Evolutionary conservation across 2,888 invertebrate species (phyloP), one percentile per base, ranked within the genome.

Genomic region (Diarsia mendica): DNA sequence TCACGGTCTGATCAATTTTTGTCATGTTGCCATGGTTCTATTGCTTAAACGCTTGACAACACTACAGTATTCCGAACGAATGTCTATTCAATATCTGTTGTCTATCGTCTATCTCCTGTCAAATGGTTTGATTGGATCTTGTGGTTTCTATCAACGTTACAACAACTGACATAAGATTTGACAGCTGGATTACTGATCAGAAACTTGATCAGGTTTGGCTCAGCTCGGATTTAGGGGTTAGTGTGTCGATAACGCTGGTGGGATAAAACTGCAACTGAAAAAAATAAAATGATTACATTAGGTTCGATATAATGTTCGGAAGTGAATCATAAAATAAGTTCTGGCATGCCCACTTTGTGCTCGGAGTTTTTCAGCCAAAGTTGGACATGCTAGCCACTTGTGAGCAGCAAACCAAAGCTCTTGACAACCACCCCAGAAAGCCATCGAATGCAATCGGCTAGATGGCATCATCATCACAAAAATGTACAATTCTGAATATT

Each of bases 111-210:
- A 64, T 72, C 23, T 58, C 49, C 13, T 58, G 80, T 77, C 64
- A 72, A 79, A 49, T 64, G 64, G 23, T 15, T 64, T n/a, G 77
- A 77, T 77, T 72, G 28, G 9, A 77, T 77, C 64, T 79, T 48
- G 44, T 58, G 51, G 63, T 72, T 44, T 58, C 72, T 72, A 44
- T 58, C 72, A 64, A 33, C 63, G 39, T 44, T 51, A 44, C 5
- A 33, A 79, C 55, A 18, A 13, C 49, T 80, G 80, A 46, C 51
- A 51, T 72, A 15, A 58, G 33, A 65, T 58, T 46, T 77, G 58
- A 51, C 46, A 79, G 18, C 23, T n/a, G 72, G 58, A 58, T 72
- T 13, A 53, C 48, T 69, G 46, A 76, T 77, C 20, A 33, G 6
- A 3, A 11, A 33, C 28, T 33, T 46, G 55, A 33, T 23, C 23